These are phyloP conservation scores for Hydropsyche tenuis DNA, from an alignment of 1,140 invertebrate species.

Conservation along the genomic window DNA sequence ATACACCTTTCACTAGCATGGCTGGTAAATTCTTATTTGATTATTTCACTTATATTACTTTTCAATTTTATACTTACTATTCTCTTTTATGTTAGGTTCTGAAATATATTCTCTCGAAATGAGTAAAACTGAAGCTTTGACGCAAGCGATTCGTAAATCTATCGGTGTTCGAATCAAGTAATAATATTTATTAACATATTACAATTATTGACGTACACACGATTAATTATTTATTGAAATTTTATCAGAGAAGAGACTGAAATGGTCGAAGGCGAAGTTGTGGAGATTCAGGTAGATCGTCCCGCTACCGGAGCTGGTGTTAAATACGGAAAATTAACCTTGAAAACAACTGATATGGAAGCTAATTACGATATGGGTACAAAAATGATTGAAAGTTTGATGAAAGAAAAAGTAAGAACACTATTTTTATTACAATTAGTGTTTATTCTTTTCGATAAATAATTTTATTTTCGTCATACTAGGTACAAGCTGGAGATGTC, in stretches of 20 bases:
- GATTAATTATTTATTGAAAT: constrained; percentile 38
- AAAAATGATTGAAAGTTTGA: constrained; percentile 98
- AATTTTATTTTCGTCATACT: neutral
- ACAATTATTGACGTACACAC: neutral
- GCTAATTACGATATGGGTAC: constrained; percentile 98
- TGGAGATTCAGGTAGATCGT: constrained; percentile 95
- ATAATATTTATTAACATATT: neutral
- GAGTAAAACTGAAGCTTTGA: constrained; percentile 98
- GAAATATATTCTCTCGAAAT: constrained; percentile 99
- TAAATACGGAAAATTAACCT: constrained; percentile 90
- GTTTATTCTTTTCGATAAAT: neutral
- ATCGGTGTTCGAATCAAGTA: constrained; percentile 97
- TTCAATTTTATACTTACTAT: neutral
- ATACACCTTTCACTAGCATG: constrained; percentile 98
- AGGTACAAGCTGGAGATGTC: constrained; percentile 94
- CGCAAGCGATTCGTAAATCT: constrained; percentile 96
- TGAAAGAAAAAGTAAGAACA: constrained; percentile 87
- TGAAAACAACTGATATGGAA: constrained; percentile 99
- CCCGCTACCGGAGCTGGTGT: constrained; percentile 90
- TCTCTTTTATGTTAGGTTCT: constrained; percentile 79
- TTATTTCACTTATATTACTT: neutral
- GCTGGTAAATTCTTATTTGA: constrained; percentile 61
- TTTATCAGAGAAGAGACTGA: constrained; percentile 95
- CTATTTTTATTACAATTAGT: constrained; percentile 1
- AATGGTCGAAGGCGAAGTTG: constrained; percentile 98